These are phyloP conservation scores for Microcebus ravelobensis DNA, from an alignment of 2,113 vertebrate species.

Conservation along the genomic window DNA sequence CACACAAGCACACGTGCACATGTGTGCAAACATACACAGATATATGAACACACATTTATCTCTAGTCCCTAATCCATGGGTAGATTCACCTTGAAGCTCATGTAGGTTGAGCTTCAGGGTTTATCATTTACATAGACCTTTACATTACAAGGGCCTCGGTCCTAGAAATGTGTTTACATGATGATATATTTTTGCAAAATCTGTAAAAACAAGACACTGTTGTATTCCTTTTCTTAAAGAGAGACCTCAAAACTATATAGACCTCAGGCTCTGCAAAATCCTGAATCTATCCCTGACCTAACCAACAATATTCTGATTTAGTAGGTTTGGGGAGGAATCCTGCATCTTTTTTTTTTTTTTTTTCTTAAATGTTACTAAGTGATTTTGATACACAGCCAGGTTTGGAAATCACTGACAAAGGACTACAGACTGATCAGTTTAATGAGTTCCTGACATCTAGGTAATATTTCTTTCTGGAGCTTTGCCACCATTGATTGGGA, in stretches of 20 bases:
- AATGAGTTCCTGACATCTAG: constrained; percentile 68
- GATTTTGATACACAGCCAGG: constrained; percentile 42
- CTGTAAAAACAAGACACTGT: background rate
- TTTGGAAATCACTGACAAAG: constrained; percentile 59
- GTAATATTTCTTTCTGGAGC: constrained; percentile 68
- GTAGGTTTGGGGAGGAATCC: background rate
- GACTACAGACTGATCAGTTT: constrained; percentile 37
- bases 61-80: background rate
- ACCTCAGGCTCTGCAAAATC: background rate
- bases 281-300: background rate
- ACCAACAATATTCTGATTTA: background rate
- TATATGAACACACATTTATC: background rate
- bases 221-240: background rate
- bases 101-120: background rate
- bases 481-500: constrained; percentile 63
- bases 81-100: background rate
- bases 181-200: background rate
- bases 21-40: fast-evolving
- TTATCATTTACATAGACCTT: background rate
- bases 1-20: background rate
- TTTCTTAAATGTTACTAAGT: background rate
- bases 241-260: background rate
- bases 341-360: background rate
- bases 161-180: background rate
- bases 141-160: background rate